Evolutionary conservation across 1,140 invertebrate genomes (phyloP).

Genomic region (Lineus longissimus): DNA sequence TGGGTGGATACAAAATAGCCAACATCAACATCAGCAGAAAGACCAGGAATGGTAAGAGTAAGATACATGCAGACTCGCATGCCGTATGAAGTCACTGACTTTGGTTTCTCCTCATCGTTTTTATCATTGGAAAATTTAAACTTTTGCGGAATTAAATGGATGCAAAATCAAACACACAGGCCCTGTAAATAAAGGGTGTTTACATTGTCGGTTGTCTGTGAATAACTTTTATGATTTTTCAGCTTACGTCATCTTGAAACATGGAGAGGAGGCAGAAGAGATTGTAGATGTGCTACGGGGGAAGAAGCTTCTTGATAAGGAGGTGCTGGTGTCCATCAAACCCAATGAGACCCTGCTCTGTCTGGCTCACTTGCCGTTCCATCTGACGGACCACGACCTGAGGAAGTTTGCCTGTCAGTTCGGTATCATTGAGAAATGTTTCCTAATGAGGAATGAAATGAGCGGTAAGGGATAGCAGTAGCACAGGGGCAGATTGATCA

Average conservation of each 20-base stretch:
- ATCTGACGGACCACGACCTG: conserved; percentile 57
- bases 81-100: too few species aligned
- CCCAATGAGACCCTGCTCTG: conserved; percentile 59
- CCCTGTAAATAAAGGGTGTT: too few species aligned
- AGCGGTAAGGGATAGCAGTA: conserved; percentile 53
- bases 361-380: conserved; percentile 57
- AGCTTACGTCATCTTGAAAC: conserved; percentile 32
- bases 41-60: conserved; percentile 9
- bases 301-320: conserved; percentile 33
- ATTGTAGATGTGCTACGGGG: conserved; percentile 26
- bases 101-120: too few species aligned
- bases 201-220: too few species aligned
- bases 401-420: conserved; percentile 52
- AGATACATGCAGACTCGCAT: too few species aligned
- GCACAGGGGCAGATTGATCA: background rate
- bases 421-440: conserved; percentile 56
- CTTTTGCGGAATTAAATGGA: background rate
- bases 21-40: conserved; percentile 16
- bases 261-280: conserved; percentile 31
- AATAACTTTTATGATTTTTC: conserved; percentile 1
- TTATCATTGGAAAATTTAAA: background rate
- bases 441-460: conserved; percentile 59
- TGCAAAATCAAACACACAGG: background rate
- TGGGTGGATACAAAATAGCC: conserved; percentile 8
- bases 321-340: conserved; percentile 49